Conservation (phyloP, 2,113 vertebrate species). For the Steatornis caripensis region DNA sequence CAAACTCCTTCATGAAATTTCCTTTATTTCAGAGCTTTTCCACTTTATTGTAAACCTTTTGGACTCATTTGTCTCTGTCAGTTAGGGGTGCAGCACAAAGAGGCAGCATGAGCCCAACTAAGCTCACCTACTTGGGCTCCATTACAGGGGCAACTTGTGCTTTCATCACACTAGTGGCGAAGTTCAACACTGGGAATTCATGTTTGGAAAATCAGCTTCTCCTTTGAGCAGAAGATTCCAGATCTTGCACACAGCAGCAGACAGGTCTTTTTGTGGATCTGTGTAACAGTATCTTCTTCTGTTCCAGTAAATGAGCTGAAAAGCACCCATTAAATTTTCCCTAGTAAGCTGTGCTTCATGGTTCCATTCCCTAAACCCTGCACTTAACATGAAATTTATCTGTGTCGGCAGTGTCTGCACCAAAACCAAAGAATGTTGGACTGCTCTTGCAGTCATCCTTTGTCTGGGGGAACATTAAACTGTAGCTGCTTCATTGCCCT, state of each 20-base stretch:
- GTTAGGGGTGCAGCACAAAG: not conserved
- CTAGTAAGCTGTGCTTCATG: not conserved
- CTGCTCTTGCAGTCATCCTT: not conserved
- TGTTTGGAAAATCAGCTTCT: not conserved
- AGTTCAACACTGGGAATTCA: not conserved
- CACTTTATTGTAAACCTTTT: not conserved
- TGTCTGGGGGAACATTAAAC: not conserved
- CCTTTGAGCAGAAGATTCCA: not conserved
- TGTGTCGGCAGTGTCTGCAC: not conserved
- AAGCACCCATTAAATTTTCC: not conserved
- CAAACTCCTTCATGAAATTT: not conserved
- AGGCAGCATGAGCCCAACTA: not conserved
- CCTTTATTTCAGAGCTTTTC: not conserved
- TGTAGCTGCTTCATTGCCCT: not conserved
- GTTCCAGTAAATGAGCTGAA: not conserved
- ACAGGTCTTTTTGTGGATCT: not conserved
- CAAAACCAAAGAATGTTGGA: not conserved
- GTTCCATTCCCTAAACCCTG: not conserved
- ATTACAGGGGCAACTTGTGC: not conserved
- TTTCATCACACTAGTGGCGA: not conserved
- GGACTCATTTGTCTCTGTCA: not conserved
- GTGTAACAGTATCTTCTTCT: not conserved
- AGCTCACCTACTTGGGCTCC: not conserved
- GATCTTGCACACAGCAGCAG: not conserved
- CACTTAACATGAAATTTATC: not conserved